Conservation (phyloP, 2,888 invertebrate species). For the Conomelus anceps region DNA sequence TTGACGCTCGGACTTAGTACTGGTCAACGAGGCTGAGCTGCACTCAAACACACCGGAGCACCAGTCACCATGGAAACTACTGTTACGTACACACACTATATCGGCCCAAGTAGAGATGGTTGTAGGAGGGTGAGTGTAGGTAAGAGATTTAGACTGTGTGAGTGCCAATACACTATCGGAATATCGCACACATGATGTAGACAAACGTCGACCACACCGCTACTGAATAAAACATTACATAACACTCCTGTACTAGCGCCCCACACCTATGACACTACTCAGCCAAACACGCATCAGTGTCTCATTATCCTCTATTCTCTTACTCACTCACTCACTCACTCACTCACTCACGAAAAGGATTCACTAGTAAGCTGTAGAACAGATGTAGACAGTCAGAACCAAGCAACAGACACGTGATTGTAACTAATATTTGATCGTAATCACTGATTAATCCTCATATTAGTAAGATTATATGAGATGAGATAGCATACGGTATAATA, state of each 20-base stretch:
- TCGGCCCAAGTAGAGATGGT: no score
- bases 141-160: neutral
- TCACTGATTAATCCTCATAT: no score
- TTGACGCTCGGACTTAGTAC: neutral
- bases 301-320: neutral
- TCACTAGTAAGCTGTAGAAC: no score
- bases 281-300: neutral
- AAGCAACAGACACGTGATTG: no score
- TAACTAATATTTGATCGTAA: no score
- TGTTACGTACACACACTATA: no score
- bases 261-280: neutral
- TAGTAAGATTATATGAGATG: no score
- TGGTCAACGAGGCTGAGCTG: neutral
- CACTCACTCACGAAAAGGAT: slow-evolving; percentile 11
- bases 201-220: neutral
- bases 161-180: neutral
- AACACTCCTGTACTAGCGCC: neutral
- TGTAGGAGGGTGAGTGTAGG: neutral
- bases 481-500: no score
- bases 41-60: no score
- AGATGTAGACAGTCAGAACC: no score
- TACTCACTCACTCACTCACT: neutral
- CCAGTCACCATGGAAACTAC: no score
- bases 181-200: neutral
- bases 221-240: neutral